phyloP scores from a whole-genome alignment of 1,140 invertebrate species.

The Magallana gigas region DNA sequence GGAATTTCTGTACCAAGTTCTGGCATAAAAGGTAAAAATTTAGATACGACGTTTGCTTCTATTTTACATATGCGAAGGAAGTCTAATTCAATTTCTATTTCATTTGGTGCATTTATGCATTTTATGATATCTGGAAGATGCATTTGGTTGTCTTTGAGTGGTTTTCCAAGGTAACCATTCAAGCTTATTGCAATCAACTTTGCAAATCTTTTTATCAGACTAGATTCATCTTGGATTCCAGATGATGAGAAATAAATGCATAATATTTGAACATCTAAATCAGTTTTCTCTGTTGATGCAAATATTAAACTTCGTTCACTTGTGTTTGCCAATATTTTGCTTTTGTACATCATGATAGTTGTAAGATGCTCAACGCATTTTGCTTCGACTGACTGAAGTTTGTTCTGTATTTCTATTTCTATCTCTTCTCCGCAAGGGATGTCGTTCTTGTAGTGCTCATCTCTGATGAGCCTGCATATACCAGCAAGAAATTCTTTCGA shows the following conservation, averaged over 20 bases:
- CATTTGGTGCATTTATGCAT: not conserved
- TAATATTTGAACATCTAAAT: not conserved
- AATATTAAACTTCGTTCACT: not conserved
- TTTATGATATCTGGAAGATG: not conserved
- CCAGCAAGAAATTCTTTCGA: slow-evolving; percentile 48
- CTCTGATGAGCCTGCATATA: slow-evolving; percentile 52
- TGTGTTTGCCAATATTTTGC: slow-evolving; percentile 3
- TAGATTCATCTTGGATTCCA: not conserved
- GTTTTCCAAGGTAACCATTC: not conserved
- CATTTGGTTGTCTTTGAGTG: not conserved
- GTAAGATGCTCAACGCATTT: not conserved
- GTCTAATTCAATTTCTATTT: not conserved
- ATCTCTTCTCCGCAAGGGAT: not conserved
- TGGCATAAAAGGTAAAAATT: slow-evolving; percentile 29
- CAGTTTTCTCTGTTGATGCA: not conserved
- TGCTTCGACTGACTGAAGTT: not conserved
- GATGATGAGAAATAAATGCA: not conserved
- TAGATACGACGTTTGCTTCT: not conserved
- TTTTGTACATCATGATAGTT: not conserved
- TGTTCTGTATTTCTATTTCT: not conserved
- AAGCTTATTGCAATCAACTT: not conserved
- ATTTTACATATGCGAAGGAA: not conserved
- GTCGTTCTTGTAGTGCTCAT: slow-evolving; percentile 31
- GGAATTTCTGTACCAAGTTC: slow-evolving; percentile 30
- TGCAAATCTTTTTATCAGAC: not conserved